Percentiles rank a stretch among this genome's conserved stretches.
These are phyloP conservation scores for Dreissena polymorpha DNA, from an alignment of 1,140 invertebrate genomes.

Conservation along the genomic window DNA sequence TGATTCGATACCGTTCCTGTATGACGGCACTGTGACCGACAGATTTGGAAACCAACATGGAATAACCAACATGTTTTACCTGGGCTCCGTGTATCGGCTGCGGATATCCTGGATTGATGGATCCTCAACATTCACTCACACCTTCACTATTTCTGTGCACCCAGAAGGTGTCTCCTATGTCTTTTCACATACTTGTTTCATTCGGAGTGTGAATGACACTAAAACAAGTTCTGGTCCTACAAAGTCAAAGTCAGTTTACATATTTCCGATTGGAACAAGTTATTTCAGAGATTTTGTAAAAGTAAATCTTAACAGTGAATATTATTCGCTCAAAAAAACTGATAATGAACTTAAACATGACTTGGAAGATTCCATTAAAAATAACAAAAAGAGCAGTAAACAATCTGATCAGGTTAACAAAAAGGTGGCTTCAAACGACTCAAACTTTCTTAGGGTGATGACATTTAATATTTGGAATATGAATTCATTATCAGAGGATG, in stretches of 20 bases:
- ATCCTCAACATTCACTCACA: constrained; percentile 23
- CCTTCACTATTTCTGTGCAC: constrained; percentile 35
- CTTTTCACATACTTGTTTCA: constrained; percentile 43
- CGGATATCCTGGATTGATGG: constrained; percentile 36
- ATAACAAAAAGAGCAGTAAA: too few species aligned
- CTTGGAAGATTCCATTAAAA: too few species aligned
- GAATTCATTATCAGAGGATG: constrained; percentile 44
- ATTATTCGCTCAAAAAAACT: too few species aligned
- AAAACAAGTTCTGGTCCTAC: neutral
- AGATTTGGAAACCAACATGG: constrained; percentile 18
- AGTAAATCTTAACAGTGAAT: neutral
- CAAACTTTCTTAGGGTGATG: constrained; percentile 47
- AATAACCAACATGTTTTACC: constrained; percentile 19
- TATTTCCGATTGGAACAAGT: constrained; percentile 21
- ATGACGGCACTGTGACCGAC: neutral
- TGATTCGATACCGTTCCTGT: neutral
- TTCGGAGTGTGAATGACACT: constrained; percentile 14
- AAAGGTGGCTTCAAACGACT: too few species aligned
- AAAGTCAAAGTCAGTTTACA: neutral
- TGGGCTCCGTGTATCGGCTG: constrained; percentile 27
- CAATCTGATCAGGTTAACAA: too few species aligned
- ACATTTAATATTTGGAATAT: constrained; percentile 60
- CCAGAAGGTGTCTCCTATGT: constrained; percentile 28
- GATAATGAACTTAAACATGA: too few species aligned
- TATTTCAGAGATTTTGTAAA: constrained; percentile 27